These are phyloP conservation scores for Gonatopus flavifemur DNA, from an alignment of 1,140 invertebrate species.

Conservation along the genomic window DNA sequence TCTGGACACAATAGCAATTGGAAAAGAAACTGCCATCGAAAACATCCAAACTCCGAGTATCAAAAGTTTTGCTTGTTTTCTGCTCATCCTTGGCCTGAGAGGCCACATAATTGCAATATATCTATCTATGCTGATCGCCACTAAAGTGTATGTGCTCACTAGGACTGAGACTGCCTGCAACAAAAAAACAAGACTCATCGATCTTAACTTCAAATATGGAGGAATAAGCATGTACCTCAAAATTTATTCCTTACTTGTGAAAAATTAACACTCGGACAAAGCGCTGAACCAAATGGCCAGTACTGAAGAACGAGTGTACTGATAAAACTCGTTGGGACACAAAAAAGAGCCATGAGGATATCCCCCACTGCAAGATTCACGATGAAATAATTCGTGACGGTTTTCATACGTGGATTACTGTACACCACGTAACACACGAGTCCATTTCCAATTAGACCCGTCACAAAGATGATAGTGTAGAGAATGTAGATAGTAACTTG, in stretches of 20 bases:
- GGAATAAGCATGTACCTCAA: neutral
- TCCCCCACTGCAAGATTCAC: conserved; percentile 83
- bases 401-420: conserved; percentile 77
- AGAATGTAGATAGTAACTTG: conserved; percentile 70
- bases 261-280: conserved; percentile 79
- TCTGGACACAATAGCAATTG: conserved; percentile 73
- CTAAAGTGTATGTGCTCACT: conserved; percentile 81
- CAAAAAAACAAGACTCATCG: neutral
- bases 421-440: conserved; percentile 82
- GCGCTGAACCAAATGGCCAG: conserved; percentile 79
- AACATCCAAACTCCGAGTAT: conserved; percentile 78
- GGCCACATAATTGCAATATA: conserved; percentile 90
- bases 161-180: conserved; percentile 77
- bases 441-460: conserved; percentile 76
- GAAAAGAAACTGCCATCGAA: conserved; percentile 77
- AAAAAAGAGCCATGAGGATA: conserved; percentile 81
- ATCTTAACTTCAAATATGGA: neutral
- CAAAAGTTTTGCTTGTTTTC: conserved; percentile 64
- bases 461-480: conserved; percentile 73
- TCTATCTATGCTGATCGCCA: conserved; percentile 83
- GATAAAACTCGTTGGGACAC: conserved; percentile 84
- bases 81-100: conserved; percentile 75
- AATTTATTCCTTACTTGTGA: conserved; percentile 47
- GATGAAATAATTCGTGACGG: conserved; percentile 87
- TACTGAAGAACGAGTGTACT: conserved; percentile 73